A percentile compares a stretch with the other conserved stretches of the same genome.
These are phyloP conservation scores for Pammene aurita DNA, from an alignment of 2,888 invertebrate species.

Conservation along the genomic window DNA sequence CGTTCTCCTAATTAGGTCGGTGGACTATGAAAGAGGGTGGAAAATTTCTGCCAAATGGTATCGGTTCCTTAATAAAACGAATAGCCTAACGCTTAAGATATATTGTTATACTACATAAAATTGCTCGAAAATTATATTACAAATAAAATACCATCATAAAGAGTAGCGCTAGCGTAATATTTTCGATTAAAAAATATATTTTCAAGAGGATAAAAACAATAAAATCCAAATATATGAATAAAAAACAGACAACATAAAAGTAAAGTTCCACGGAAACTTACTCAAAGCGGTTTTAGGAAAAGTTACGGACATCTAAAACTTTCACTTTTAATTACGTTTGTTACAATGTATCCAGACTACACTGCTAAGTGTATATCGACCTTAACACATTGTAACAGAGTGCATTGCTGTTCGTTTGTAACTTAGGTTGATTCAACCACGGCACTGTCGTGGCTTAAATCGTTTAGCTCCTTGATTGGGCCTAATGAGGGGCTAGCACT, in stretches of 20 bases:
- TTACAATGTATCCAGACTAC: not conserved
- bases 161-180: too few species aligned
- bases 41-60: too few species aligned
- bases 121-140: too few species aligned
- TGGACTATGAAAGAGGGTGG: too few species aligned
- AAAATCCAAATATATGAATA: too few species aligned
- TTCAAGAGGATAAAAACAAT: too few species aligned
- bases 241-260: slow-evolving; percentile 11
- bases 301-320: slow-evolving; percentile 19
- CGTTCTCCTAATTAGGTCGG: not conserved
- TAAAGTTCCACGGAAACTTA: not conserved
- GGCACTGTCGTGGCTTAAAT: not conserved
- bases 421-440: not conserved
- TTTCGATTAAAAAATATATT: too few species aligned
- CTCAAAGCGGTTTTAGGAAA: slow-evolving; percentile 20
- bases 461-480: slow-evolving; percentile 17
- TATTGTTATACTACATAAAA: too few species aligned
- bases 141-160: too few species aligned
- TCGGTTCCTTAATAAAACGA: too few species aligned
- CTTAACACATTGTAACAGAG: not conserved
- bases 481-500: slow-evolving; percentile 14
- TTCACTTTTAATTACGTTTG: slow-evolving; percentile 22
- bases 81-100: too few species aligned
- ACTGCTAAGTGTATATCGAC: not conserved
- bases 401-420: slow-evolving; percentile 5